A percentile compares a stretch with the other conserved stretches of the same genome.
phyloP scores from a whole-genome alignment of 2,888 invertebrate species.

The Drosophila affinis region DNA sequence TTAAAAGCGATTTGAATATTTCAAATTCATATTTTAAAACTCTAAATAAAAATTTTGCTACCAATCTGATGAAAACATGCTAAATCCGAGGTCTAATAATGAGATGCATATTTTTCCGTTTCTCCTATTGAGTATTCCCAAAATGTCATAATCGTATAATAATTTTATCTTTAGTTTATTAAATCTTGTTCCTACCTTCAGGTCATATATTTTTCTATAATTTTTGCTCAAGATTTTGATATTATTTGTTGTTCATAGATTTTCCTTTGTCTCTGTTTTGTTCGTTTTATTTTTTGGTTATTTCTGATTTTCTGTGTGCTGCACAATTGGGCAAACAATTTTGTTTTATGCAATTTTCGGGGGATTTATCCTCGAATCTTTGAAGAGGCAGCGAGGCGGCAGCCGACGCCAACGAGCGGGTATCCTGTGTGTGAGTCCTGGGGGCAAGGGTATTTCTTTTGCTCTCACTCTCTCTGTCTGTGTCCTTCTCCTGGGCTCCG shows the following conservation, averaged over 20 bases:
- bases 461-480: constrained; percentile 10
- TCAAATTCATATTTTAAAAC: too few relatives aligned
- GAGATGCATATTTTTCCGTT: too few relatives aligned
- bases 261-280: background rate
- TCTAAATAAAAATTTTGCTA: too few relatives aligned
- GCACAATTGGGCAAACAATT: constrained; percentile 51
- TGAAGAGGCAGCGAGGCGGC: constrained; percentile 11
- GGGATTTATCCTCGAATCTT: constrained; percentile 47
- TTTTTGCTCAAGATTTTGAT: background rate
- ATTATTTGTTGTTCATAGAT: background rate
- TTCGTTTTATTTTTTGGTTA: background rate
- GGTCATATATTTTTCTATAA: background rate
- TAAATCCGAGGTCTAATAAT: too few relatives aligned
- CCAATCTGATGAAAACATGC: too few relatives aligned
- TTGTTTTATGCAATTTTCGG: constrained; percentile 44
- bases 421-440: constrained; percentile 22
- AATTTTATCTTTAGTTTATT: too few relatives aligned
- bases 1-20: too few relatives aligned
- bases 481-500: constrained; percentile 27
- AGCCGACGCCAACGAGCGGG: constrained; percentile 8
- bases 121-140: too few relatives aligned
- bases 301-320: constrained; percentile 3
- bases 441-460: constrained; percentile 14
- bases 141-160: too few relatives aligned
- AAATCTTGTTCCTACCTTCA: constrained; percentile 18